Evolutionary conservation across 2,888 invertebrate species (phyloP), one percentile per base, ranked within the genome.

Genomic region (Balanococcus diminutus): DNA sequence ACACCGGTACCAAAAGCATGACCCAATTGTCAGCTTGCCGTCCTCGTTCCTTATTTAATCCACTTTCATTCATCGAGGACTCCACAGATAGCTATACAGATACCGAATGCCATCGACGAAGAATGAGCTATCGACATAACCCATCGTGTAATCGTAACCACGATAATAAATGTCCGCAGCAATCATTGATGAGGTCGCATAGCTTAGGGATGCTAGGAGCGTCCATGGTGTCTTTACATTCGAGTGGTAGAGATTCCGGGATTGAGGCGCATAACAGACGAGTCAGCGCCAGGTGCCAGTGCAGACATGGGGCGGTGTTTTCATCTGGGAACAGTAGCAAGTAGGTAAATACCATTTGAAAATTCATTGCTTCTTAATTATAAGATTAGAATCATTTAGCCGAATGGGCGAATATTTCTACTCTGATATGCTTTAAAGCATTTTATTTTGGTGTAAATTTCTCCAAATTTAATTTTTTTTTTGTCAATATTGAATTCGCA

Each of bases 231-330:
- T 95, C 95, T 88, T 92, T 95, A 88, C 95, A 95, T 91, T 95
- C 95, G 88, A 95, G 95, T 89, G 95, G 95, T 19, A 94, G 95
- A 89, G 95, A 95, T 91, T 95, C 95, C 81, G 95, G 95, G 86
- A 94, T 95, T 88, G 95, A 90, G 28, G 86, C 86, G 5, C 86
- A 86, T 28, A 87, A 87, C 3, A 87, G 88, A n/a, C 61, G 86
- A 16, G n/a, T 36, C 16, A 86, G 87, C 56, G 87, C 88, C 28
- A 90, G 91, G 87, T 94, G 94, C 89, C 92, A 93, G 9, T 94
- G 94, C 89, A 93, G 93, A 28, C 93, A 93, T 39, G 72, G 81
- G 19, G 67, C 61, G 2, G 72, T 86, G 28, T 86, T 86, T 67
- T 86, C 86, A 14, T 86, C 86, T 28, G 86, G 82, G 31, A 86